phyloP scores from a whole-genome alignment of 2,797 vertebrate species.

The Lacerta bilineata region DNA sequence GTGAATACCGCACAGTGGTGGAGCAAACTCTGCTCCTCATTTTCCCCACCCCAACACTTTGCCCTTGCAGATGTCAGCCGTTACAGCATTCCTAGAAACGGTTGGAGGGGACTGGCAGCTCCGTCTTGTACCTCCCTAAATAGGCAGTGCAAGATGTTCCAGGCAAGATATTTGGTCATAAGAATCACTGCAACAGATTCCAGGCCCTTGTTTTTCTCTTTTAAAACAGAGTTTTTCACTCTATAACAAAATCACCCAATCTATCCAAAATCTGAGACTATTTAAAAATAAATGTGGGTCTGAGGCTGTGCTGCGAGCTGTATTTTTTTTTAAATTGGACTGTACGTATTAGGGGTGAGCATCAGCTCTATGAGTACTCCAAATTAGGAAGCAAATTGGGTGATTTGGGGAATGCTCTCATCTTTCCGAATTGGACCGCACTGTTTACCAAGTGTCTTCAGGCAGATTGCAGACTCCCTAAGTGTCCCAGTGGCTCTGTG shows the following conservation, averaged over 20 bases:
- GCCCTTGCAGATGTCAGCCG: slow-evolving; percentile 16
- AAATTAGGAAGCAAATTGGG: too few species aligned
- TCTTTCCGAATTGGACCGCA: too few species aligned
- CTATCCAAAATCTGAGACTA: not conserved
- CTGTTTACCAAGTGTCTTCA: too few species aligned
- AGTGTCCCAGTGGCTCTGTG: too few species aligned
- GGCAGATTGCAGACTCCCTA: too few species aligned
- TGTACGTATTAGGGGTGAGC: not conserved
- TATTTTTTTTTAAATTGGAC: not conserved
- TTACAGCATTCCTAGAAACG: slow-evolving; percentile 46
- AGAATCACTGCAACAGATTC: slow-evolving; percentile 25
- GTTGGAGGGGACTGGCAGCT: slow-evolving; percentile 28
- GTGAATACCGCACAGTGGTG: not conserved
- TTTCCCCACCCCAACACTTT: not conserved
- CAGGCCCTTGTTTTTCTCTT: slow-evolving; percentile 8
- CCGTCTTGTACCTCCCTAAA: slow-evolving; percentile 7
- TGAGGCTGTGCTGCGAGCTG: not conserved
- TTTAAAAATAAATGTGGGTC: not conserved
- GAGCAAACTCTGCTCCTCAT: slow-evolving; percentile 3
- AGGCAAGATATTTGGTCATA: slow-evolving; percentile 21
- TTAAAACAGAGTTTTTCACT: not conserved
- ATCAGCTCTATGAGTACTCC: too few species aligned
- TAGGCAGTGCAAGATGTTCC: not conserved
- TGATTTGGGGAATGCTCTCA: too few species aligned
- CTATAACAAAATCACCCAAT: too few species aligned